Base-by-base conservation (phyloP, 2,113 vertebrate species). In the Morphnarchus princeps region DNA sequence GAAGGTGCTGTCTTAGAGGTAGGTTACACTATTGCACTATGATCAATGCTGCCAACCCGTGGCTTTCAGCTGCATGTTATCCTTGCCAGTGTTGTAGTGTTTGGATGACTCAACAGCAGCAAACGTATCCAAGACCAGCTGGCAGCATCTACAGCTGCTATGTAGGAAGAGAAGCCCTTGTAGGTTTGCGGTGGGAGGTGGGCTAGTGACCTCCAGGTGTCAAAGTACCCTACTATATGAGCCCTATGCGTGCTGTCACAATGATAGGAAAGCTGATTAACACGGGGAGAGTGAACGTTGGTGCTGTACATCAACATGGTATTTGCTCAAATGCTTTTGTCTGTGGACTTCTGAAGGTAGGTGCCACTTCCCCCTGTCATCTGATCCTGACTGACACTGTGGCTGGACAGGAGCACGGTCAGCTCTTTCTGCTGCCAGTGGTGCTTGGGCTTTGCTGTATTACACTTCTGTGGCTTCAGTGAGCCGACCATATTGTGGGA, bases 401-500 rank as follows among this genome's bases (percentile, higher is more conserved):
- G 73, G 31, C 29, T 1, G 3, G 16, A 17, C 17, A 74, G 55
- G 42, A 82, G 31, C 34, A 4, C 0, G 3, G 24, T n/a, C 50
- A 54, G 13, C 4, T 66, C 36, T 65, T 77, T 10, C 49, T 87
- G 49, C 32, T 2, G 1, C 26, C 18, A 15, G 58, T 2, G 0
- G 31, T 15, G 10, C 36, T 38, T 43, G 63, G 29, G 25, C 63
- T 62, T 62, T 63, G 25, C 14, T 58, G 13, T 18, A 0, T 42
- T 49, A 3, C 11, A 4, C 25, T 65, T 34, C 29, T 8, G 40
- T 52, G 36, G 29, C 34, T 77, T 43, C 9, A 16, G 76, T 3
- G 16, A 50, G 19, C 52, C 0, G 5, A 16, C 42, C 0, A 0
- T 21, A 7, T 5, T 36, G 66, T 10, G 54, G 22, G 25, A 61